Conservation (phyloP, 2,113 vertebrate genomes). For the Neotragus moschatus region DNA sequence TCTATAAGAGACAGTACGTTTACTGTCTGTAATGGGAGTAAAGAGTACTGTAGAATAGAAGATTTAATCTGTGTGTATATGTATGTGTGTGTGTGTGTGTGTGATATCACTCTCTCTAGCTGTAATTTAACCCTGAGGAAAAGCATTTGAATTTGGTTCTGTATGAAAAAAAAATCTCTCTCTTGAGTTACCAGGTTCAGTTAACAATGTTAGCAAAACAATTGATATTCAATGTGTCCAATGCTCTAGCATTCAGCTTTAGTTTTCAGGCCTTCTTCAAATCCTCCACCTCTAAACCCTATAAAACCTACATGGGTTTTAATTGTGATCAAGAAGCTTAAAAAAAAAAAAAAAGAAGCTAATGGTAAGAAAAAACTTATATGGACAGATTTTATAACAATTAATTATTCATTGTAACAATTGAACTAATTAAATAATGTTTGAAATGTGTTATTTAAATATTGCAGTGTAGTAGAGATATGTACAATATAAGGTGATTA, state of each 20-base stretch:
- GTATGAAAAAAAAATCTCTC: neutral
- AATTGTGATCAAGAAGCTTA: neutral
- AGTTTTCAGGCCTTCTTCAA: neutral
- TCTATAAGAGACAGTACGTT: neutral
- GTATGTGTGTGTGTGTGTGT: neutral
- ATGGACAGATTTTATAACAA: neutral
- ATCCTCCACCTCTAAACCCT: neutral
- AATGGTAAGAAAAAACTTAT: neutral
- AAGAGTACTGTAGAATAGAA: neutral
- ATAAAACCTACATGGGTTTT: neutral
- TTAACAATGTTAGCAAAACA: neutral
- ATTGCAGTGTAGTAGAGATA: neutral
- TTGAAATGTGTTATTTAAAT: constrained; percentile 4
- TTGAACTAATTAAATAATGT: neutral
- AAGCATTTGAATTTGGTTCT: neutral
- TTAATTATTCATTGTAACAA: neutral
- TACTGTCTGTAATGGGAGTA: neutral
- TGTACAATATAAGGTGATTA: neutral
- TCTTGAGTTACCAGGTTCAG: neutral
- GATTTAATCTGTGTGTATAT: neutral
- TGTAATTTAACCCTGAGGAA: neutral
- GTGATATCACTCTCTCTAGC: neutral
- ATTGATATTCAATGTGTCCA: neutral
- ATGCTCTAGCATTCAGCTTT: neutral
- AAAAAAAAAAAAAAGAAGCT: neutral